Percentiles rank a stretch among this genome's conserved stretches.
These are phyloP conservation scores for Anastrepha ludens DNA, from an alignment of 1,140 invertebrate species.

Conservation along the genomic window DNA sequence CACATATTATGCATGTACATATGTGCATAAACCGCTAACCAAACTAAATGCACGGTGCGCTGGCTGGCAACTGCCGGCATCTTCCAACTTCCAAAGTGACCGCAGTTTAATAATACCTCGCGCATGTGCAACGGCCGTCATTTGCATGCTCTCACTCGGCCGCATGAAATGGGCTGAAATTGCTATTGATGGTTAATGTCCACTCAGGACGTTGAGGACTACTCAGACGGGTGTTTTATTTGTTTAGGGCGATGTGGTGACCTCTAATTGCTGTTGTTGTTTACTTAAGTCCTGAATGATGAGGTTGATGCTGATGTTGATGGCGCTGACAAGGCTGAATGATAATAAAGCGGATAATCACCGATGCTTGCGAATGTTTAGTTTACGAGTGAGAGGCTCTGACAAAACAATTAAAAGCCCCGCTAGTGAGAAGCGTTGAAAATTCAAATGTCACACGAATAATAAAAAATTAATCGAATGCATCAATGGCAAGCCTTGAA, in stretches of 20 bases:
- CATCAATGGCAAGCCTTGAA: background rate
- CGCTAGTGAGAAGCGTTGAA: background rate
- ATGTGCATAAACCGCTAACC: background rate
- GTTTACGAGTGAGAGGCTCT: background rate
- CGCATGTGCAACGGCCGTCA: background rate
- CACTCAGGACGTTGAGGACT: background rate
- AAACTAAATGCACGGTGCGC: background rate
- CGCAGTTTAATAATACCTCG: background rate
- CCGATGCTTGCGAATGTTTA: background rate
- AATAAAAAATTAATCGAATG: background rate
- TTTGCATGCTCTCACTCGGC: background rate
- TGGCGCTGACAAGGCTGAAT: background rate
- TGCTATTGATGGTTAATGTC: background rate
- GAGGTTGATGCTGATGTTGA: background rate
- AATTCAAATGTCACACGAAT: constrained; percentile 27
- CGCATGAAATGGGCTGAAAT: background rate
- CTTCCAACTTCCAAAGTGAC: background rate
- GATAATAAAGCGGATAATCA: background rate
- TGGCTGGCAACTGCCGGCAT: background rate
- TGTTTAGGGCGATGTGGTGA: background rate
- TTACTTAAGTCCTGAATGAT: background rate
- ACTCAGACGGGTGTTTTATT: background rate
- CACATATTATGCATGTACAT: background rate
- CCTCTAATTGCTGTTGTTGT: background rate
- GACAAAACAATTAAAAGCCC: constrained; percentile 17